Conservation (phyloP, 53 echinoderm and acorn worm genomes). For the Echinarachnius parma region DNA sequence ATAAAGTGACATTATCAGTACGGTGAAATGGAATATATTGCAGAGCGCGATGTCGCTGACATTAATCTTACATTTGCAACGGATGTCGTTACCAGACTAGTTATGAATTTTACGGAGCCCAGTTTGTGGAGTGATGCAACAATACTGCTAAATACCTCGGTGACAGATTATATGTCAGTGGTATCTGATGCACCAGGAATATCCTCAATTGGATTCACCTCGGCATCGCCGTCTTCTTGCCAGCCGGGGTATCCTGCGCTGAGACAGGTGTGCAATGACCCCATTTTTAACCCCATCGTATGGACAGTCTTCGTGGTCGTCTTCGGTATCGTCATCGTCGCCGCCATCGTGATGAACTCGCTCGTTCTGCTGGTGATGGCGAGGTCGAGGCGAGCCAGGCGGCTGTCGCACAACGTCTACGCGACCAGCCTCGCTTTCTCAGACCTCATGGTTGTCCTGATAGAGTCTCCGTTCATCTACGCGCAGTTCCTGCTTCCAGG, state of each 20-base stretch:
- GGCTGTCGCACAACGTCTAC: constrained; percentile 72
- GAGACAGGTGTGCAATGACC: constrained; percentile 21
- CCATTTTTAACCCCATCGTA: constrained; percentile 25
- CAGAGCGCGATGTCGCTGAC: no score
- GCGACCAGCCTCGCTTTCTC: constrained; percentile 78
- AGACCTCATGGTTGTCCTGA: constrained; percentile 65
- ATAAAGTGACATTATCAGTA: no score
- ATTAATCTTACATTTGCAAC: no score
- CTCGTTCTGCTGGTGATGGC: constrained; percentile 27
- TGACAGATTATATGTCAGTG: no score
- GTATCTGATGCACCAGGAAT: no score
- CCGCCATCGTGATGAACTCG: constrained; percentile 32
- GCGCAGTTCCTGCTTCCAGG: constrained; percentile 68
- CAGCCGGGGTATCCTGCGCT: constrained; percentile 4
- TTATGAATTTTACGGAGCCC: no score
- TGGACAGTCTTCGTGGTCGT: constrained; percentile 1
- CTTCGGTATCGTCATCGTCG: constrained; percentile 25
- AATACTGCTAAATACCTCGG: no score
- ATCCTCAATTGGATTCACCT: no score
- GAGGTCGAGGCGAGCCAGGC: constrained; percentile 6
- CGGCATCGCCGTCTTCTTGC: no score
- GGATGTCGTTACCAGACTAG: no score
- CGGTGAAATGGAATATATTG: no score
- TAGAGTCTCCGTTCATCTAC: constrained; percentile 66
- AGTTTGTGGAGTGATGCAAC: no score